Base-by-base conservation (phyloP, 2,797 vertebrate species). In the Acanthurus leucopareius region DNA sequence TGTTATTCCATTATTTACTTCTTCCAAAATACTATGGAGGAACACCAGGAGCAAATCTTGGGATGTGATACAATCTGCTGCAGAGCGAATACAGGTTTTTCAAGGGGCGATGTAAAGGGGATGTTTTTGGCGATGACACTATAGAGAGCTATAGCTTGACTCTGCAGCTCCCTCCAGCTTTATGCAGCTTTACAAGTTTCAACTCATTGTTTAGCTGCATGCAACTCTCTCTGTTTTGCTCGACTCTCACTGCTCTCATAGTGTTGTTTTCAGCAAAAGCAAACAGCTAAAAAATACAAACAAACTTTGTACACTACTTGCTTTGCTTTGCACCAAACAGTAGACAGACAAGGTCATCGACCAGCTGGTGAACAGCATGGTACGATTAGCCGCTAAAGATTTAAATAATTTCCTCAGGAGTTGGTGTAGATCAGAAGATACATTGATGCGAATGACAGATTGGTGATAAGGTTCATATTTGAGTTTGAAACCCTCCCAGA, bases 391-490 rank as follows among this genome's bases (percentile, higher is more conserved):
- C 15, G 11, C 48, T 51, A n/a, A 42, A 61, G 17, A 35, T 10
- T 17, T 20, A 44, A 1, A 53, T 17, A 38, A 58, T 40, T 57
- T 8, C 11, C 16, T 67, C 14, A 9, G 16, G 22, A n/a, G 10
- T 56, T 45, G 52, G 38, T 45, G 32, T 1, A 38, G 11, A 51
- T 60, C 15, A 15, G 73, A 64, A 32, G 38, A 56, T 66, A 62
- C 25, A 47, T 88, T 80, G 82, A 73, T 81, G 58, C 67, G 79
- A 88, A 91, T 68, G 80, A 85, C 77, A 82, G 89, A 82, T 82
- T 32, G 52, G 48, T 69, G 91, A 93, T 91, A 86, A 75, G 68
- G 68, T 80, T 78, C 54, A 80, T 79, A 70, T 89, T 85, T 78
- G 51, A n/a, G 65, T 74, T 61, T 83, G 58, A 80, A 84, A 60